Percentiles rank a stretch among this genome's conserved stretches.
Evolutionary conservation across 2,797 vertebrate species (phyloP).

Genomic region (Diplodus puntazzo): DNA sequence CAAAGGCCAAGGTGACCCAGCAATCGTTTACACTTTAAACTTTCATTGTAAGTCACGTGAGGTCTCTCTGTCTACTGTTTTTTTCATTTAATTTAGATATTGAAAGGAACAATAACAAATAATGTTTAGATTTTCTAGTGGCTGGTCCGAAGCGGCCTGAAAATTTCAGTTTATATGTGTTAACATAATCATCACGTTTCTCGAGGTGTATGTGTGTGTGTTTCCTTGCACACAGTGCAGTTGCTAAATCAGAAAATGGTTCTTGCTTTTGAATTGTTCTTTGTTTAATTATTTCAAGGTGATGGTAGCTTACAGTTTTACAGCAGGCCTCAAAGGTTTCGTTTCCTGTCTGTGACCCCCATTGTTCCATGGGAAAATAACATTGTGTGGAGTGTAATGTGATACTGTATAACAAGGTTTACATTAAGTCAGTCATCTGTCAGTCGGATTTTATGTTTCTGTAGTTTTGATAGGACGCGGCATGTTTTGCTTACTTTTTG

Average conservation of each 20-base stretch:
- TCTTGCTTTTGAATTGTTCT: neutral
- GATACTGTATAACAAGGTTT: slow-evolving; percentile 17
- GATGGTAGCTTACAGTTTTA: neutral
- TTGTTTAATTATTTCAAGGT: slow-evolving; percentile 1
- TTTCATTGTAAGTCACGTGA: too few relatives aligned
- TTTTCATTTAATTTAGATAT: too few relatives aligned
- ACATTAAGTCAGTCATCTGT: slow-evolving; percentile 4
- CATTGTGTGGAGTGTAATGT: neutral
- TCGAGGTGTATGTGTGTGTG: neutral
- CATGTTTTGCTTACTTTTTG: neutral
- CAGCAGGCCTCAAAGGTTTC: neutral
- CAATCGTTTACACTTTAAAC: too few relatives aligned
- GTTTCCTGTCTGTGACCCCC: neutral
- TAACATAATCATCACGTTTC: neutral
- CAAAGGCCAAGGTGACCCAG: too few relatives aligned
- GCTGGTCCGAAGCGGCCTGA: too few relatives aligned
- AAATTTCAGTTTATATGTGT: too few relatives aligned
- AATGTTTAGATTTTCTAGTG: too few relatives aligned
- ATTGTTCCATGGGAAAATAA: neutral
- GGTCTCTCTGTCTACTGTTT: too few relatives aligned
- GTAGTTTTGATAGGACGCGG: neutral
- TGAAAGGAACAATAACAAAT: too few relatives aligned
- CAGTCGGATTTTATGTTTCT: neutral
- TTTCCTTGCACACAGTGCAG: neutral
- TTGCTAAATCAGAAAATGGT: neutral